phyloP scores from a whole-genome alignment of 2,113 vertebrate species.

The Enhydra lutris region DNA sequence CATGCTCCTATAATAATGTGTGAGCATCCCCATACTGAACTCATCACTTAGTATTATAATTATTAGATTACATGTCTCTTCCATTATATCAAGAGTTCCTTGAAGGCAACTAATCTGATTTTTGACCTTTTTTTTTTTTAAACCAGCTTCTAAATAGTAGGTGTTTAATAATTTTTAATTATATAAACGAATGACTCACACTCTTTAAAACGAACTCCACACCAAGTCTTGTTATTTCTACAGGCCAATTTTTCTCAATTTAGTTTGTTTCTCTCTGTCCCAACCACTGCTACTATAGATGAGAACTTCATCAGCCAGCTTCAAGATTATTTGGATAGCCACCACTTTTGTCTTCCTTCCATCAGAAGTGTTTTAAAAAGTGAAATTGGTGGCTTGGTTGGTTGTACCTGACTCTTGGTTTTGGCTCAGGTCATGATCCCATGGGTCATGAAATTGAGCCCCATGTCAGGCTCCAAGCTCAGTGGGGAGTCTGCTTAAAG shows the following conservation, averaged over 20 bases:
- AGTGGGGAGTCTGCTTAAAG: neutral
- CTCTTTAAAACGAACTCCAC: neutral
- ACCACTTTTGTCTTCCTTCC: neutral
- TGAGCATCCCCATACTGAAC: neutral
- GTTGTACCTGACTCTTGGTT: neutral
- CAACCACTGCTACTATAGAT: neutral
- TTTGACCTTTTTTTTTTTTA: neutral
- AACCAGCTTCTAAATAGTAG: neutral
- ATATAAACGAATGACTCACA: neutral
- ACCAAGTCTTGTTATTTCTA: constrained; percentile 6
- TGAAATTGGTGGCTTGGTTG: neutral
- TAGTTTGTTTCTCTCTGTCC: neutral
- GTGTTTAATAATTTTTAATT: neutral
- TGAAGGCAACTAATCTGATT: constrained; percentile 29
- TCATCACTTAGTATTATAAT: neutral
- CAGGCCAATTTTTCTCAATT: neutral
- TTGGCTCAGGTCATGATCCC: neutral
- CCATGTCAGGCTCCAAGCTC: neutral
- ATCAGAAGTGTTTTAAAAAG: neutral
- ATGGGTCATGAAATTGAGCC: neutral
- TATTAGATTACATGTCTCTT: neutral
- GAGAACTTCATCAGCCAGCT: neutral
- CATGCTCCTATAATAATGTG: neutral
- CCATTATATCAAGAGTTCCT: neutral
- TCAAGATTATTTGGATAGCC: neutral